Base-by-base conservation (phyloP, 2,888 invertebrate genomes). In the Drosophila affinis region DNA sequence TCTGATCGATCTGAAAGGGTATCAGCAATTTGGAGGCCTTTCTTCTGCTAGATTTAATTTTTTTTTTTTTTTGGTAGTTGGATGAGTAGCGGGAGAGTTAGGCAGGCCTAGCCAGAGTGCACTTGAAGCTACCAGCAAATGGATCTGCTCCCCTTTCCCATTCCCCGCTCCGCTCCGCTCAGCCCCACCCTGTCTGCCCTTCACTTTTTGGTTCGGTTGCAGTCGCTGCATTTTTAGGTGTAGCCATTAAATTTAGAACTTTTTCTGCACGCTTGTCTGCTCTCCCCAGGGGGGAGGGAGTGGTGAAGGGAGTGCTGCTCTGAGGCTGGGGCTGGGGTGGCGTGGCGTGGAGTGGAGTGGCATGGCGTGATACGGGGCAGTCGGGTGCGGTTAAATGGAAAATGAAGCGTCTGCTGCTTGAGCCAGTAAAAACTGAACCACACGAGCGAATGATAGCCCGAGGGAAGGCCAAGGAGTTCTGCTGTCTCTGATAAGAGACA, bases 221-320 rank as follows among this genome's bases (percentile, higher is more conserved):
- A 77, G 77, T 84, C 72, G 75, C 81, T 85, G 87, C 85, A 87
- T 88, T 87, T 87, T 88, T 85, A 85, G 88, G 82, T 84, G 82
- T 87, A 88, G 79, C 85, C 87, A 85, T 88, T 88, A 88, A 88
- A 87, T 85, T 84, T 85, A 85, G 85, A 85, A 85, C 82, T 82
- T 68, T 76, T 78, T 81, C 82, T 88, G 77, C 77, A 87, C 88
- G 85, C 79, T 87, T 87, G 88, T 88, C 85, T 88, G 85, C 88
- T 75, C 88, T 83, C 78, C 62, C 75, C 60, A 64, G 59, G 47
- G 49, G 62, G 12, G 46, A 9, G 9, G 54, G 34, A 34, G 39
- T 14, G 6, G 6, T 39, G 14, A 39, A 9, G 45, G 27, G 21
- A 18, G 10, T 10, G 39, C 18, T 5, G 45, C 44, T n/a, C n/a